Conservation (phyloP, 2,888 invertebrate species). For the Brenthis hecate region DNA sequence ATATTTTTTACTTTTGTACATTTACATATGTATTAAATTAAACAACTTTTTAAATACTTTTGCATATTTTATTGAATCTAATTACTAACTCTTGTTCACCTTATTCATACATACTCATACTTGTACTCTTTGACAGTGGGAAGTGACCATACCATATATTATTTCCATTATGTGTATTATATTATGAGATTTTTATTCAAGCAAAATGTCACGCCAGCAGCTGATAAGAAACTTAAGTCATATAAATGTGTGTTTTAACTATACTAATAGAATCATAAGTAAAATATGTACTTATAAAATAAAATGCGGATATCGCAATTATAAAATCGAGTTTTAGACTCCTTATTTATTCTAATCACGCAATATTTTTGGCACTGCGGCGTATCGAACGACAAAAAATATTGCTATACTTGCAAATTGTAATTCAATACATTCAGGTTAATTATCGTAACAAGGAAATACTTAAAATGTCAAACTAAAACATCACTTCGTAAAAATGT, state of each 20-base stretch:
- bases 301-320: background rate
- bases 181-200: background rate
- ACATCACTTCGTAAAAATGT: too few species aligned
- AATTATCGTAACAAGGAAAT: too few species aligned
- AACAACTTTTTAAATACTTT: conserved; percentile 26
- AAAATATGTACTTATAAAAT: background rate
- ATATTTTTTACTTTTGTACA: conserved; percentile 33
- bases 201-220: background rate
- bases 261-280: conserved; percentile 7
- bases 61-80: conserved; percentile 22
- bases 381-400: too few species aligned
- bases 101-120: conserved; percentile 9
- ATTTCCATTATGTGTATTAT: background rate
- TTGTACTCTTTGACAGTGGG: background rate
- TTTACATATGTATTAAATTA: conserved; percentile 37
- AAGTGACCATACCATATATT: background rate
- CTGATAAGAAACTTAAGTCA: background rate
- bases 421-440: too few species aligned
- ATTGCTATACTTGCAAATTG: too few species aligned
- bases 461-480: too few species aligned
- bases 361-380: background rate
- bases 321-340: background rate
- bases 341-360: background rate
- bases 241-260: background rate
- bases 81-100: conserved; percentile 25